Percentiles rank a stretch among this genome's conserved stretches.
These are phyloP conservation scores for Polyploca ridens DNA, from an alignment of 2,888 invertebrate genomes.

Conservation along the genomic window DNA sequence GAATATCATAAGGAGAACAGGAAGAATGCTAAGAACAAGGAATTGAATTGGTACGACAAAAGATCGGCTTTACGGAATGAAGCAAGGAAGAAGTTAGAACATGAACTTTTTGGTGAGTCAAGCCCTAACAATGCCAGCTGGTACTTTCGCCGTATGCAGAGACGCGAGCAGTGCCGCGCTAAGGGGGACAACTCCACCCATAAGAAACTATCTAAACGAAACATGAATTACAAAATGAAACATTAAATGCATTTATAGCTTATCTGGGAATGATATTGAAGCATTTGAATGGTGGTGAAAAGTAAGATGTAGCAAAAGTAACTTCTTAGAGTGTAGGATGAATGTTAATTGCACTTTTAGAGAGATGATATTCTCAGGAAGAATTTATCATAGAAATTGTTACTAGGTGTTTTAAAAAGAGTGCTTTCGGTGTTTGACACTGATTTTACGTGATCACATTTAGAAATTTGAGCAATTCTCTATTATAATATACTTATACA, in stretches of 20 bases:
- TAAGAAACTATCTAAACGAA: constrained; percentile 61
- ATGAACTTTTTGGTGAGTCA: constrained; percentile 64
- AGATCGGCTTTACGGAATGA: constrained; percentile 62
- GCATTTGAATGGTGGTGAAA: constrained; percentile 7
- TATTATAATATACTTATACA: neutral
- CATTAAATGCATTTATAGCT: constrained; percentile 42
- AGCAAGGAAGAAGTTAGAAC: constrained; percentile 67
- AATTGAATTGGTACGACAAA: constrained; percentile 69
- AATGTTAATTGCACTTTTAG: constrained; percentile 12
- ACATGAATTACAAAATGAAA: constrained; percentile 72
- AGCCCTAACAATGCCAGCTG: constrained; percentile 68
- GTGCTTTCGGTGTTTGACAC: neutral
- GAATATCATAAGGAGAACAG: constrained; percentile 30
- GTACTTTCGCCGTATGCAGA: constrained; percentile 79
- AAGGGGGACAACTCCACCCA: constrained; percentile 68
- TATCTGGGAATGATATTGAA: neutral
- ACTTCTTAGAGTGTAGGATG: constrained; percentile 10
- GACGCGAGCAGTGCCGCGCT: constrained; percentile 73
- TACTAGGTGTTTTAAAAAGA: constrained; percentile 1
- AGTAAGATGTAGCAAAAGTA: constrained; percentile 3
- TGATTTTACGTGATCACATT: neutral
- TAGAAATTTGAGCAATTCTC: neutral
- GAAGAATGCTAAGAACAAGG: constrained; percentile 42
- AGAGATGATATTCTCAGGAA: constrained; percentile 3
- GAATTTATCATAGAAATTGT: constrained; percentile 1